Evolutionary conservation across 2,797 vertebrate species (phyloP), one percentile per base, ranked within the genome.

Genomic region (Percopsis omiscomaycus): DNA sequence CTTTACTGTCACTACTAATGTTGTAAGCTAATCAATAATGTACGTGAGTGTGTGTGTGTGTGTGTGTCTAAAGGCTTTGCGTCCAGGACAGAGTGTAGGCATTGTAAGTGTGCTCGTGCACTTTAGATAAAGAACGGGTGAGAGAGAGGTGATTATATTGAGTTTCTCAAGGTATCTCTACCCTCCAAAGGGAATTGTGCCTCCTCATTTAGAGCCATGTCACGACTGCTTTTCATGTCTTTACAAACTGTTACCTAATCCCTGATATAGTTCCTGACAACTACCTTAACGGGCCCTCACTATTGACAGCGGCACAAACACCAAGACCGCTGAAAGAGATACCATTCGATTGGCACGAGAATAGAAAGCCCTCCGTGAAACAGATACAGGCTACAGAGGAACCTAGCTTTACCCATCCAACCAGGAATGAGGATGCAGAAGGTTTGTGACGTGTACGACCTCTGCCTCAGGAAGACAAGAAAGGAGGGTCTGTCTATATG

Each of bases 21-120:
- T 68, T 53, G 52, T 63, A 68, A 71, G 64, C 62, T 71, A 73
- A 82, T 86, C 79, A 78, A 80, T 84, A 71, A 62, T 59, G 27
- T 83, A 71, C 45, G 49, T 71, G 37, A 59, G 47, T 44, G 10
- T 30, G 58, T 49, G 58, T 52, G 47, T 44, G 10, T 30, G 58
- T 49, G 58, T 52, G 54, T 56, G 16, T 37, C n/a, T 46, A 46
- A 47, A 29, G 22, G 47, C 22, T 12, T 22, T 50, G 55, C 28
- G 46, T 49, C 53, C 47, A 4, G 30, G 52, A 46, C 51, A 46
- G 63, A 32, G 45, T 52, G 61, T 53, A 49, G 11, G 22, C 22
- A 22, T 22, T 22, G 59, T 32, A 29, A 50, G 59, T 51, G 48
- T 62, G 60, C 42, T 9, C 27, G 50, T 63, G 49, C 44, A 50